Evolutionary conservation across 2,113 vertebrate species (phyloP), one percentile per base, ranked within the genome.

Genomic region (Tapirus terrestris): DNA sequence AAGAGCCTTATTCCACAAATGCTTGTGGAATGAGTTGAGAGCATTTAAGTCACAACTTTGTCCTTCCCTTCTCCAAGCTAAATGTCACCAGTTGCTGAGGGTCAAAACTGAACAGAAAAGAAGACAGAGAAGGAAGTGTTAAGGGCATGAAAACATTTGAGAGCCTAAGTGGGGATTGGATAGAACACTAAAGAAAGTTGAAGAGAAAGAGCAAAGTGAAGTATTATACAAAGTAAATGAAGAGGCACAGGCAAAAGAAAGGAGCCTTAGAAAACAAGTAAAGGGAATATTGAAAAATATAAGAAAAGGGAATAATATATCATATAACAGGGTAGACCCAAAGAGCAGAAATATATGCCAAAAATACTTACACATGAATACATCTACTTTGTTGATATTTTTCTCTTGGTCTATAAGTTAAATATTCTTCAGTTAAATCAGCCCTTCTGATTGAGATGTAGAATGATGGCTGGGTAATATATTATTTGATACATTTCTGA

Each of bases 31-130:
- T 76, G 53, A 96, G 89, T 79, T 92, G 83, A 95, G 45, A 92
- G 73, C 73, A 89, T 95, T 94, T 92, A 80, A 92, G 91, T 89
- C 73, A 83, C n/a, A 51, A 60, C 53, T 89, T 72, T 65, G 36
- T 86, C 67, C 43, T 77, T 45, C 60, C 79, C 61, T 94, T 92
- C 88, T 97, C 21, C 53, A 96, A 79, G 65, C 72, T 97, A 95
- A 96, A 97, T 79, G 84, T 96, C 93, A 97, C 65, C 60, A 96
- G 60, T n/a, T 73, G 13, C 79, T 23, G 2, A 82, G 45, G 65
- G n/a, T 96, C 63, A 67, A 95, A 88, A 82, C 1, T 80, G 89
- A 86, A 67, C 53, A 83, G 67, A 80, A 94, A 95, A 91, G 72
- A 61, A 67, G 80, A 67, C 61, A 73, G 43, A 86, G 53, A n/a